A percentile compares a stretch with the other conserved stretches of the same genome.
These are phyloP conservation scores for Styela plicata DNA, from an alignment of 23 tunicate species.

Conservation along the genomic window DNA sequence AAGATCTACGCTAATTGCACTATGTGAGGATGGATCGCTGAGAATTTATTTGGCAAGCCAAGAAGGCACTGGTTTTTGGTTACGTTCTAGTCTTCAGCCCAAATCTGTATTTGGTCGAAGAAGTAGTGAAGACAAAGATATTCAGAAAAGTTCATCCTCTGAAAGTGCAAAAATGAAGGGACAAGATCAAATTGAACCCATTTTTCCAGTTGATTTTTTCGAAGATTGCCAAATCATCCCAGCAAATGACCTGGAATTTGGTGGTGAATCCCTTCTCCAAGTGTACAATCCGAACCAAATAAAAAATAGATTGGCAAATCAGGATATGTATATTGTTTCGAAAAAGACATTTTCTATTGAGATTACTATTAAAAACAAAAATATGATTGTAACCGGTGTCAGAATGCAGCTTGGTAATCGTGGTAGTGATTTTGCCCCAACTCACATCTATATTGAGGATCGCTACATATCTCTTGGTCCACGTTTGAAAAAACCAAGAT, in stretches of 20 bases:
- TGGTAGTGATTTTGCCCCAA: constrained; percentile 66
- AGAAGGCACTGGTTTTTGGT: constrained; percentile 72
- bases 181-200: constrained; percentile 1
- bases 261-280: constrained; percentile 65
- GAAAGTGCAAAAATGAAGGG: constrained; percentile 2
- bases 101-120: constrained; percentile 35
- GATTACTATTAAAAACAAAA: constrained; percentile 65
- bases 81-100: constrained; percentile 64
- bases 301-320: constrained; percentile 73
- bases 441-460: constrained; percentile 54
- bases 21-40: constrained; percentile 91
- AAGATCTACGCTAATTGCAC: constrained; percentile 78
- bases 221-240: constrained; percentile 72
- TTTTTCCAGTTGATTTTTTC: constrained; percentile 84
- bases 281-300: constrained; percentile 87
- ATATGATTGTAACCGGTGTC: constrained; percentile 86
- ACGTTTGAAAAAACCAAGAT: constrained; percentile 55
- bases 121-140: neutral
- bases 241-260: constrained; percentile 77
- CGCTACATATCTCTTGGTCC: constrained; percentile 55
- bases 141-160: neutral
- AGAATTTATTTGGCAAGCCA: constrained; percentile 60
- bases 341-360: constrained; percentile 39
- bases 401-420: constrained; percentile 69
- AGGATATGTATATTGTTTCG: constrained; percentile 71